phyloP scores from a whole-genome alignment of 1,140 invertebrate genomes.

The Manduca sexta region DNA sequence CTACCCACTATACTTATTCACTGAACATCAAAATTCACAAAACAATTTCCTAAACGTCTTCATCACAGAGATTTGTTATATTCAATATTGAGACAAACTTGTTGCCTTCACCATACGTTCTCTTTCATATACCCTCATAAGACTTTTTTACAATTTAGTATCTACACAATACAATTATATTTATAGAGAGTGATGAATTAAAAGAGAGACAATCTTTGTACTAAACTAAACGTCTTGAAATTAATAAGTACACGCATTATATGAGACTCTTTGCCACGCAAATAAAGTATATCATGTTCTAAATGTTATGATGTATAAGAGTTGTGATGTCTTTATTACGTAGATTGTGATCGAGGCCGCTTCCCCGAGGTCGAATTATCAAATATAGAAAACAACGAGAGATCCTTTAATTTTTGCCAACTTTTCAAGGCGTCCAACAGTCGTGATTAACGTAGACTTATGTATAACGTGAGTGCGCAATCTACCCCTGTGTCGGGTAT shows the following conservation, averaged over 20 bases:
- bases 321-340: constrained; percentile 58
- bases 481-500: no score
- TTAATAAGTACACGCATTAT: constrained; percentile 55
- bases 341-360: constrained; percentile 38
- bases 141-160: constrained; percentile 38
- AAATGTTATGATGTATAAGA: constrained; percentile 35
- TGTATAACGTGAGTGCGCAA: no score
- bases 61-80: constrained; percentile 66
- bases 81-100: constrained; percentile 29
- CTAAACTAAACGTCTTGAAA: constrained; percentile 52
- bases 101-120: constrained; percentile 44
- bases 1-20: no score
- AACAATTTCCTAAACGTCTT: constrained; percentile 58
- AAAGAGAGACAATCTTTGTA: constrained; percentile 68
- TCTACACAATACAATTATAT: constrained; percentile 41
- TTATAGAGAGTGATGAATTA: constrained; percentile 66
- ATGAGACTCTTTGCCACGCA: constrained; percentile 57
- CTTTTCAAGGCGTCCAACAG: no score
- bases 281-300: constrained; percentile 19
- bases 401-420: no score
- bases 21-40: constrained; percentile 39
- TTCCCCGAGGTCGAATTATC: background rate
- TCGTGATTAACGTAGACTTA: no score
- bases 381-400: background rate
- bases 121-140: constrained; percentile 38